Evolutionary conservation across 1,140 invertebrate species (phyloP).

Genomic region (Scaptomyza montana): DNA sequence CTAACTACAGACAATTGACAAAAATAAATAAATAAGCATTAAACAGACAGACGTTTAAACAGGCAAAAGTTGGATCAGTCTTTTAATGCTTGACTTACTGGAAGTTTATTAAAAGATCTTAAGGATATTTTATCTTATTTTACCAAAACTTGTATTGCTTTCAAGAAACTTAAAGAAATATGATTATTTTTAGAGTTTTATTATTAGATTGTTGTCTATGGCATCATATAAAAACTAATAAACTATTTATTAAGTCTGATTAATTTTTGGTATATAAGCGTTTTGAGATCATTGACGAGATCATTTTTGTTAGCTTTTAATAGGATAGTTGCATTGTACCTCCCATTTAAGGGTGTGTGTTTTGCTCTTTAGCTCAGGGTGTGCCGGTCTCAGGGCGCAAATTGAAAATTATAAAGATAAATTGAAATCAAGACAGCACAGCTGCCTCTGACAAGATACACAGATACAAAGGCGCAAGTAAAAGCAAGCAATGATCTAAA

Average conservation of each 20-base stretch:
- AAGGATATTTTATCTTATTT: too few species aligned
- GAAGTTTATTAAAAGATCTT: too few species aligned
- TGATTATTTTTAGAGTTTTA: too few species aligned
- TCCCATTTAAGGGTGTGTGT: slow-evolving; percentile 1
- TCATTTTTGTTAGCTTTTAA: not conserved
- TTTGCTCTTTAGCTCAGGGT: slow-evolving; percentile 28
- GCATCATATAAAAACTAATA: too few species aligned
- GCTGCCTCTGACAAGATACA: slow-evolving; percentile 30
- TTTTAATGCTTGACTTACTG: too few species aligned
- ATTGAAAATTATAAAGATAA: slow-evolving; percentile 78
- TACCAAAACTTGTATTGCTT: too few species aligned
- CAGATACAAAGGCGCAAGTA: slow-evolving; percentile 59
- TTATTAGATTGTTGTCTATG: too few species aligned
- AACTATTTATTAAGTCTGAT: too few species aligned
- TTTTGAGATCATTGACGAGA: too few species aligned
- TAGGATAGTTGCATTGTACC: not conserved
- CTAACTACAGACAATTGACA: slow-evolving; percentile 51
- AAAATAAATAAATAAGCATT: slow-evolving; percentile 16
- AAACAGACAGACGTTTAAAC: slow-evolving; percentile 14
- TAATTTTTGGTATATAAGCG: too few species aligned
- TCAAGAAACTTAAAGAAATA: too few species aligned
- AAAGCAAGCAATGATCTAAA: slow-evolving; percentile 59
- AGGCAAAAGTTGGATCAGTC: not conserved
- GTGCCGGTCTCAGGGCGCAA: slow-evolving; percentile 38
- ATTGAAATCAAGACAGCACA: slow-evolving; percentile 67